Percentiles rank a stretch among this genome's conserved stretches.
Evolutionary conservation across 2,113 vertebrate genomes (phyloP).

Genomic region (Cryptomyrus ogoouensis): DNA sequence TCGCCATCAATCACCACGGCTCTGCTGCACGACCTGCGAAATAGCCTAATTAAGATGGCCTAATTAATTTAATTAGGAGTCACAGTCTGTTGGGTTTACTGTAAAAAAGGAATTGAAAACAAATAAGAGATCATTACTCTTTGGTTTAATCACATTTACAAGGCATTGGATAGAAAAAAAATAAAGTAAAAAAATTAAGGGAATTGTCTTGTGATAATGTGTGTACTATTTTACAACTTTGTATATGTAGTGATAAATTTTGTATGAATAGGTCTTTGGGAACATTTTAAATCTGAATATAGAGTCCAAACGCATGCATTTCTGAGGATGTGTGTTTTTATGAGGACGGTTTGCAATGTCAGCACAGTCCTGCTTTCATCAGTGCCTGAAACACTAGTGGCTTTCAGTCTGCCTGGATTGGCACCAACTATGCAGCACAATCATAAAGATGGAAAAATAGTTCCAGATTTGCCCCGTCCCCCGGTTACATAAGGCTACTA

Average conservation of each 20-base stretch:
- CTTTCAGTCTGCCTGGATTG: not conserved
- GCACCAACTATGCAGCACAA: not conserved
- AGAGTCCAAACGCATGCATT: not conserved
- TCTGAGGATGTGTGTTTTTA: not conserved
- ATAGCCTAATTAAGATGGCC: conserved; percentile 78
- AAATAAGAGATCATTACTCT: conserved; percentile 73
- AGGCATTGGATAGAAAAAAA: not conserved
- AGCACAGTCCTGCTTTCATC: not conserved
- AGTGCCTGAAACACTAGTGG: not conserved
- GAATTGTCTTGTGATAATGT: not conserved
- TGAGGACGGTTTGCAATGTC: not conserved
- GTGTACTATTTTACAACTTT: not conserved
- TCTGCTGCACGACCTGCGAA: conserved; percentile 73
- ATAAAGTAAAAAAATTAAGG: not conserved
- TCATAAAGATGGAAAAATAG: not conserved
- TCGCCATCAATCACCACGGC: conserved; percentile 70
- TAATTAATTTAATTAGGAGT: conserved; percentile 86
- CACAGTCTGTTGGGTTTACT: conserved; percentile 69
- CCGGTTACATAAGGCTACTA: not conserved
- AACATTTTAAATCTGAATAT: not conserved
- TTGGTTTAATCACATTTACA: conserved; percentile 30
- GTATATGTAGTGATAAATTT: not conserved
- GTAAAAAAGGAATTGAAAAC: conserved; percentile 72
- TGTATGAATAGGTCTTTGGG: not conserved
- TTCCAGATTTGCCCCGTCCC: not conserved